These are phyloP conservation scores for Coracias cyanogaster DNA, from an alignment of 2,797 vertebrate genomes.

Conservation along the genomic window DNA sequence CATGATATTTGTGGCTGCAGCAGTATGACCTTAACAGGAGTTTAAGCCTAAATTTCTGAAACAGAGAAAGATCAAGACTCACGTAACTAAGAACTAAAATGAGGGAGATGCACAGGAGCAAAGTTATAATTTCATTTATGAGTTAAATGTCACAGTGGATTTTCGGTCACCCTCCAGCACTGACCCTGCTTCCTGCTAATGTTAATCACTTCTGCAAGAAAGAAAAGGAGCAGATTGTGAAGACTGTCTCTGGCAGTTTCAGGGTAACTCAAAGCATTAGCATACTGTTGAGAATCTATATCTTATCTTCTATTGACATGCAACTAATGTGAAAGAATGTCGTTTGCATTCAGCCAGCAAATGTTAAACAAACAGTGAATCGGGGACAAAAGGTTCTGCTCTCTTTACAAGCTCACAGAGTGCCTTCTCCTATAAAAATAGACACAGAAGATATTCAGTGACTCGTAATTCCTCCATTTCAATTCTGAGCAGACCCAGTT, in stretches of 20 bases:
- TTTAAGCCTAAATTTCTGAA: background rate
- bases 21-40: background rate
- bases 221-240: background rate
- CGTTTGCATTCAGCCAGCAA: conserved; percentile 3
- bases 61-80: background rate
- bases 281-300: background rate
- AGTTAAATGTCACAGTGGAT: background rate
- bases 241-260: background rate
- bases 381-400: background rate
- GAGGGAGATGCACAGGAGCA: background rate
- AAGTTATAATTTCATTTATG: background rate
- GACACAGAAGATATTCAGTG: background rate
- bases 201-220: background rate
- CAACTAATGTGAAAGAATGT: background rate
- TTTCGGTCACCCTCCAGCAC: background rate
- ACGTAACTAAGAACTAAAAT: background rate
- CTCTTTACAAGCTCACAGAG: background rate
- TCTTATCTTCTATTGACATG: background rate
- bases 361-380: background rate
- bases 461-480: background rate
- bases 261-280: background rate
- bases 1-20: background rate
- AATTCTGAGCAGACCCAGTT: conserved; percentile 5
- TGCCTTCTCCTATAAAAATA: background rate
- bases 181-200: background rate